These are phyloP conservation scores for Rhea americana DNA, from an alignment of 2,113 vertebrate genomes.

Conservation along the genomic window DNA sequence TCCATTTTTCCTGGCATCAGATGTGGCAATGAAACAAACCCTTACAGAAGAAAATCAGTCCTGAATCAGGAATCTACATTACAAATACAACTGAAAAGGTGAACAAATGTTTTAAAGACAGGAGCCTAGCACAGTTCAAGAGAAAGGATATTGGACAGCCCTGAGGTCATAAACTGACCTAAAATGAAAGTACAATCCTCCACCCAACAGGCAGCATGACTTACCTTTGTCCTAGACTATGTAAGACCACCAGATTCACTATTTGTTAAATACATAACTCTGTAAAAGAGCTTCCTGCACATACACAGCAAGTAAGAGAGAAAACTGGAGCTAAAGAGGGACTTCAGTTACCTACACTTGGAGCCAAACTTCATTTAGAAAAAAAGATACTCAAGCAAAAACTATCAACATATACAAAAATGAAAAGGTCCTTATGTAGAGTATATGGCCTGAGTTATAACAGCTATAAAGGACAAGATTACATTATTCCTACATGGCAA, in stretches of 20 bases:
- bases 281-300: neutral
- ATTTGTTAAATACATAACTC: neutral
- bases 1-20: neutral
- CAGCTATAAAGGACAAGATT: accelerated
- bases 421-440: neutral
- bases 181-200: neutral
- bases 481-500: neutral
- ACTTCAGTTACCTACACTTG: neutral
- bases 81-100: neutral
- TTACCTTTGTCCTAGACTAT: neutral
- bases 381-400: neutral
- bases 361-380: neutral
- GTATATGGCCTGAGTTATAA: neutral
- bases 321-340: neutral
- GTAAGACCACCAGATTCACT: neutral
- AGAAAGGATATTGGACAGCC: neutral
- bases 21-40: neutral
- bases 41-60: neutral
- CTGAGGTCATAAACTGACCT: neutral
- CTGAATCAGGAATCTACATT: neutral
- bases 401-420: neutral
- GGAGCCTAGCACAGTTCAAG: neutral
- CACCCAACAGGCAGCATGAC: neutral
- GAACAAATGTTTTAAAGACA: neutral
- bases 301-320: neutral